Evolutionary conservation across 1,140 invertebrate genomes (phyloP).

Genomic region (Aphelinus certus): DNA sequence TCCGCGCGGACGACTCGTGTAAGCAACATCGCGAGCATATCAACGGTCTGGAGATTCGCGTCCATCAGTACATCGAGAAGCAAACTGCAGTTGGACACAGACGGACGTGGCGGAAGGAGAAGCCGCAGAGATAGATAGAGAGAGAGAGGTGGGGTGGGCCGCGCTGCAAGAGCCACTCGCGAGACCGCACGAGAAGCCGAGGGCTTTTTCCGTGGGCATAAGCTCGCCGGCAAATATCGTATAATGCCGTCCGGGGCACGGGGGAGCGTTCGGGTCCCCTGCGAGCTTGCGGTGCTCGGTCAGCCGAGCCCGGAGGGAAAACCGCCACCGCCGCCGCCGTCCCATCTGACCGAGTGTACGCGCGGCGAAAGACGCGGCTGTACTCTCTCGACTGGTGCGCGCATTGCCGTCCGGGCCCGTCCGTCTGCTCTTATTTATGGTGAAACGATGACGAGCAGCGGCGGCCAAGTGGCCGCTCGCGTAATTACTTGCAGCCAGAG

Average conservation of each 20-base stretch:
- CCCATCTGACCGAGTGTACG: background rate
- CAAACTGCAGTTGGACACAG: too few relatives aligned
- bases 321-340: slow-evolving; percentile 16
- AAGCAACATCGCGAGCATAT: too few relatives aligned
- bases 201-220: background rate
- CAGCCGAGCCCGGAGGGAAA: slow-evolving; percentile 31
- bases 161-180: too few relatives aligned
- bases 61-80: too few relatives aligned
- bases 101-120: too few relatives aligned
- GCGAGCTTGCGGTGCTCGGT: slow-evolving; percentile 22
- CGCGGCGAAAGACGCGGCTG: background rate
- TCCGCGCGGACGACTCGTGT: too few relatives aligned
- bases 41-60: too few relatives aligned
- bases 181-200: background rate
- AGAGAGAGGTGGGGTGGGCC: too few relatives aligned
- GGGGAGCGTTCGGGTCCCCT: slow-evolving; percentile 7
- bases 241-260: background rate
- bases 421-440: slow-evolving; percentile 33
- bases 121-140: too few relatives aligned
- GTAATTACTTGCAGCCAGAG: slow-evolving; percentile 33
- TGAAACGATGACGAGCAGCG: slow-evolving; percentile 30
- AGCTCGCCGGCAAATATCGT: background rate
- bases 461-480: background rate
- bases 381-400: background rate
- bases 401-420: background rate